phyloP scores from a whole-genome alignment of 1,140 invertebrate genomes.

The Papilio machaon region DNA sequence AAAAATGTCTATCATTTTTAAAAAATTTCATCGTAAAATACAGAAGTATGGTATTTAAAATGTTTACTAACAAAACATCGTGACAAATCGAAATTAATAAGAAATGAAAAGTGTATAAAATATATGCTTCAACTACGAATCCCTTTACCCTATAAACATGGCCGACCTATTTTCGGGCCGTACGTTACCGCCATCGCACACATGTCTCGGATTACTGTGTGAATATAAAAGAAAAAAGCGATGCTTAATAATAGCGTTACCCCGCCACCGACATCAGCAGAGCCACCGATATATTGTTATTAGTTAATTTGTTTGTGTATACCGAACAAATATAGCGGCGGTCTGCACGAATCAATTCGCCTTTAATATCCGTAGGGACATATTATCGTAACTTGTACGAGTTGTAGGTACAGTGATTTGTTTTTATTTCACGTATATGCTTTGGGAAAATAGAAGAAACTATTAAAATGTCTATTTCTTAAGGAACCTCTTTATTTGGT shows the following conservation, averaged over 20 bases:
- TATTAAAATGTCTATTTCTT: neutral
- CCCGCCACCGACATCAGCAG: neutral
- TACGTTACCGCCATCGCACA: slow-evolving; percentile 44
- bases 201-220: slow-evolving; percentile 61
- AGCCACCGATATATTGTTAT: slow-evolving; percentile 47
- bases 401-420: neutral
- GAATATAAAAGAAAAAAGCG: slow-evolving; percentile 58
- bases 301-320: slow-evolving; percentile 44
- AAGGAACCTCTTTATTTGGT: too few species aligned
- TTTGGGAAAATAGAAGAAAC: neutral
- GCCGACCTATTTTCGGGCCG: slow-evolving; percentile 57
- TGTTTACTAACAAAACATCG: too few species aligned
- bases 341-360: neutral
- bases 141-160: slow-evolving; percentile 53
- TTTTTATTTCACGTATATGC: neutral
- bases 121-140: neutral
- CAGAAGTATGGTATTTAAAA: too few species aligned
- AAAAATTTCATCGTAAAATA: too few species aligned
- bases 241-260: slow-evolving; percentile 49
- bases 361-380: neutral
- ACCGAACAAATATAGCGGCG: neutral
- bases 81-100: neutral
- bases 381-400: neutral
- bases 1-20: too few species aligned
- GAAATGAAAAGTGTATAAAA: neutral